phyloP scores from a whole-genome alignment of 2,888 invertebrate species.

The Pelosia muscerda region DNA sequence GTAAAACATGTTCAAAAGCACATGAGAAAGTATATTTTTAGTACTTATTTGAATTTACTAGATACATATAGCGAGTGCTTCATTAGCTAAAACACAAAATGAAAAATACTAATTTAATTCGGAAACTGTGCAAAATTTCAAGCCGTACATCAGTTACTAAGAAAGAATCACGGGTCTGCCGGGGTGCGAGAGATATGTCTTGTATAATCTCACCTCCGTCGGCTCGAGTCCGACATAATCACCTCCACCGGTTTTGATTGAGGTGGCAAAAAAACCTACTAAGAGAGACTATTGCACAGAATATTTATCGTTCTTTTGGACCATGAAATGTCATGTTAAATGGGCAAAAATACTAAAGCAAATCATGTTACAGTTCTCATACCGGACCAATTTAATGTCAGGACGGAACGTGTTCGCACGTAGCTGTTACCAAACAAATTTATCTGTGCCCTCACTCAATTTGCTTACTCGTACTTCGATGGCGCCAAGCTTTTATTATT shows the following conservation, averaged over 20 bases:
- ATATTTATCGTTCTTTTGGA: slow-evolving; percentile 38
- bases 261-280: too few relatives aligned
- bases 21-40: not conserved
- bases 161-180: too few relatives aligned
- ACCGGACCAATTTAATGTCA: slow-evolving; percentile 61
- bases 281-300: slow-evolving; percentile 50
- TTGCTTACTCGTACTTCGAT: slow-evolving; percentile 68
- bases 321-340: slow-evolving; percentile 32
- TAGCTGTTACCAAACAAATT: slow-evolving; percentile 72
- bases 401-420: slow-evolving; percentile 64
- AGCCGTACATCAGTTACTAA: slow-evolving; percentile 22
- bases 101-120: not conserved
- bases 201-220: too few relatives aligned
- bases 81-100: slow-evolving; percentile 8
- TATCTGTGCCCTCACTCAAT: slow-evolving; percentile 68
- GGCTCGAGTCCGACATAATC: too few relatives aligned
- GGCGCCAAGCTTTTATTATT: slow-evolving; percentile 73
- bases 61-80: not conserved
- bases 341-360: slow-evolving; percentile 44
- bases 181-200: too few relatives aligned
- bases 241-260: too few relatives aligned
- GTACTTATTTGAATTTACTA: not conserved
- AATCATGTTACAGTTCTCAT: slow-evolving; percentile 52
- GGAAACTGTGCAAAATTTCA: not conserved
- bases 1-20: not conserved